These are phyloP conservation scores for Bubo bubo DNA, from an alignment of 2,113 vertebrate genomes.

Conservation along the genomic window DNA sequence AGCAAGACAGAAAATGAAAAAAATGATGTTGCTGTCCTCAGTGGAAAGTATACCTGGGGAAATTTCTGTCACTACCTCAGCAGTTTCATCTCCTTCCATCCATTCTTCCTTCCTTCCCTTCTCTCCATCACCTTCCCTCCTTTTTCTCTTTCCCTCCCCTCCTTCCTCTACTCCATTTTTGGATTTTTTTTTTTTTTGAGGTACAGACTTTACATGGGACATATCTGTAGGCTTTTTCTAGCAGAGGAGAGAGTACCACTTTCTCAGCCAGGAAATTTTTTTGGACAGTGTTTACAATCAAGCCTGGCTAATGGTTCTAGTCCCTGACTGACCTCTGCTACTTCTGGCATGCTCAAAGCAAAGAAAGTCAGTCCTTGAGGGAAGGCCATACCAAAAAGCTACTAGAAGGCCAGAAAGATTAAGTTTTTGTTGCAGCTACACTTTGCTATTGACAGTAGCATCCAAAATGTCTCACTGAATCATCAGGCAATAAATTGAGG, in stretches of 20 bases:
- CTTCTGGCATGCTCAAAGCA: background rate
- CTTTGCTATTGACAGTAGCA: background rate
- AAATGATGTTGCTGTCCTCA: background rate
- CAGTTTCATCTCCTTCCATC: background rate
- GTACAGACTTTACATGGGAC: background rate
- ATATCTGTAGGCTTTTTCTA: background rate
- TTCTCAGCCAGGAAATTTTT: background rate
- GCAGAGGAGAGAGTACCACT: background rate
- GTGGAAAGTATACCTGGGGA: background rate
- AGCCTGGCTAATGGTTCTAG: background rate
- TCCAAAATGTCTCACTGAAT: constrained; percentile 2
- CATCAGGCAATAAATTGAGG: background rate
- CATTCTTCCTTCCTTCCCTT: background rate
- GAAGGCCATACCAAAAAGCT: background rate
- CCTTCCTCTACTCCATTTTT: background rate
- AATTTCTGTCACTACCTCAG: background rate
- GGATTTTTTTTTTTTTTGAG: background rate
- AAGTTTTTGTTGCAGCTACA: constrained; percentile 6
- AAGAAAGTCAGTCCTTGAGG: background rate
- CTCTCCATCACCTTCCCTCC: background rate
- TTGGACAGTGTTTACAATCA: background rate
- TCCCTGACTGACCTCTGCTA: background rate
- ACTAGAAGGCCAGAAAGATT: background rate
- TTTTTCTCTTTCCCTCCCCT: background rate
- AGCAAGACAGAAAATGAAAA: background rate